These are phyloP conservation scores for Drosophila fuyamai DNA, from an alignment of 1,140 invertebrate species.

Conservation along the genomic window DNA sequence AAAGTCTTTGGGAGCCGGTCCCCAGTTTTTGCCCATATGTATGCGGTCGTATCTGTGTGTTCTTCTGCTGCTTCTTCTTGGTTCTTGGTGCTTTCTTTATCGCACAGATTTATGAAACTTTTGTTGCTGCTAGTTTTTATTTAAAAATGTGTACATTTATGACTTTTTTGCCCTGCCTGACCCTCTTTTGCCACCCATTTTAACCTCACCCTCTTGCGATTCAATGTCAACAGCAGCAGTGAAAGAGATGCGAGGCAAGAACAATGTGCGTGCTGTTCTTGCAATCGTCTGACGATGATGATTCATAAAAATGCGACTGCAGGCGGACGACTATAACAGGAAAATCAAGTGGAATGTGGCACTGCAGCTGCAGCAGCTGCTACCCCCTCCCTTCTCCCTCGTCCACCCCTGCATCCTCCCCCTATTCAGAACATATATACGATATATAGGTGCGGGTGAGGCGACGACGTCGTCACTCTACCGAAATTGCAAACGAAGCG, in stretches of 20 bases:
- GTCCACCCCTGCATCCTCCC: slow-evolving; percentile 5
- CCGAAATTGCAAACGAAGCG: slow-evolving; percentile 69
- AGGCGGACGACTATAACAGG: slow-evolving; percentile 64
- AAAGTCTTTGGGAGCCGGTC: slow-evolving; percentile 56
- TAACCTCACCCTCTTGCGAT: slow-evolving; percentile 15
- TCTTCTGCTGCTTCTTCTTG: slow-evolving; percentile 9
- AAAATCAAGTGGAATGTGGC: slow-evolving; percentile 79
- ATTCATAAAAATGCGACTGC: slow-evolving; percentile 78
- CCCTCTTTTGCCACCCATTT: slow-evolving; percentile 1
- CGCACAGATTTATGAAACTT: slow-evolving; percentile 75
- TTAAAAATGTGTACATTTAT: slow-evolving; percentile 57
- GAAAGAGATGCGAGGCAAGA: slow-evolving; percentile 25
- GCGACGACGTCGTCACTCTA: slow-evolving; percentile 48
- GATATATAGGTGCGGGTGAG: slow-evolving; percentile 47
- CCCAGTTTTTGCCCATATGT: slow-evolving; percentile 20
- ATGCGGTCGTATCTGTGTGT: slow-evolving; percentile 26
- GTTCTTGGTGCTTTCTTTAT: slow-evolving; percentile 65
- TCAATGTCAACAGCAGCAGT: slow-evolving; percentile 59
- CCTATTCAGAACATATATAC: slow-evolving; percentile 27
- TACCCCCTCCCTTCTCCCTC: slow-evolving; percentile 1
- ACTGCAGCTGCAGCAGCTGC: slow-evolving; percentile 68
- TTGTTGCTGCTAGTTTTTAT: slow-evolving; percentile 62
- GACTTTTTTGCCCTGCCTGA: slow-evolving; percentile 34
- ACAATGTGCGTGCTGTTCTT: slow-evolving; percentile 71
- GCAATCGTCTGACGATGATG: slow-evolving; percentile 50